These are phyloP conservation scores for Acronicta aceris DNA, from an alignment of 2,888 invertebrate species.

Conservation along the genomic window DNA sequence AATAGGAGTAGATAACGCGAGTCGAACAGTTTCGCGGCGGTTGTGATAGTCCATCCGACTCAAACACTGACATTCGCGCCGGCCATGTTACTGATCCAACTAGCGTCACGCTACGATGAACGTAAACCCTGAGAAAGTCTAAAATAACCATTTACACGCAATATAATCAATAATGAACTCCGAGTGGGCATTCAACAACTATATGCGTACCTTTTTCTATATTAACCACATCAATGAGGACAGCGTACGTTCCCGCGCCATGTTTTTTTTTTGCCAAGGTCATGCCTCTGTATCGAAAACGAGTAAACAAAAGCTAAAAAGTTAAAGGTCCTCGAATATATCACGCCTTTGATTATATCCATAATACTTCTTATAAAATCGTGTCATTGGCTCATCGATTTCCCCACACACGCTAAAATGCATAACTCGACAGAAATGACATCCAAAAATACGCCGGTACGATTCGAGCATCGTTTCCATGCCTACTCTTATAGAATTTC, in stretches of 20 bases:
- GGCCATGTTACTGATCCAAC: slow-evolving; percentile 84
- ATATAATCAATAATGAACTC: slow-evolving; percentile 74
- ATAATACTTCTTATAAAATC: slow-evolving; percentile 55
- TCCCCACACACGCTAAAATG: slow-evolving; percentile 74
- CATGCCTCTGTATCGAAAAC: slow-evolving; percentile 84
- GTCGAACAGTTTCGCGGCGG: slow-evolving; percentile 68
- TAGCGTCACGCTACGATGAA: slow-evolving; percentile 86
- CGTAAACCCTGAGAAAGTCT: slow-evolving; percentile 78
- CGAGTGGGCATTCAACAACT: slow-evolving; percentile 48
- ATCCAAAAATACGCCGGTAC: slow-evolving; percentile 86
- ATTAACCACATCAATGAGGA: slow-evolving; percentile 70
- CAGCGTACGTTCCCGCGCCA: slow-evolving; percentile 86
- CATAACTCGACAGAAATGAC: slow-evolving; percentile 71
- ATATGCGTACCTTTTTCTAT: slow-evolving; percentile 59
- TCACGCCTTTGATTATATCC: slow-evolving; percentile 45
- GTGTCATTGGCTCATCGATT: slow-evolving; percentile 80
- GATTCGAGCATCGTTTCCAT: slow-evolving; percentile 55
- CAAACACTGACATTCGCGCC: slow-evolving; percentile 81
- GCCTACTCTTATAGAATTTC: slow-evolving; percentile 43
- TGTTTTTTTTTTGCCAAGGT: slow-evolving; percentile 88
- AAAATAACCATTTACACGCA: slow-evolving; percentile 75
- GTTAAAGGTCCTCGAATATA: slow-evolving; percentile 39
- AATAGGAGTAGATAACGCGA: slow-evolving; percentile 54
- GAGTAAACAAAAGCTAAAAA: slow-evolving; percentile 84
- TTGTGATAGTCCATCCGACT: slow-evolving; percentile 72